Evolutionary conservation across 2,888 invertebrate species (phyloP), one percentile per base, ranked within the genome.

Genomic region (Margaritifera margaritifera): DNA sequence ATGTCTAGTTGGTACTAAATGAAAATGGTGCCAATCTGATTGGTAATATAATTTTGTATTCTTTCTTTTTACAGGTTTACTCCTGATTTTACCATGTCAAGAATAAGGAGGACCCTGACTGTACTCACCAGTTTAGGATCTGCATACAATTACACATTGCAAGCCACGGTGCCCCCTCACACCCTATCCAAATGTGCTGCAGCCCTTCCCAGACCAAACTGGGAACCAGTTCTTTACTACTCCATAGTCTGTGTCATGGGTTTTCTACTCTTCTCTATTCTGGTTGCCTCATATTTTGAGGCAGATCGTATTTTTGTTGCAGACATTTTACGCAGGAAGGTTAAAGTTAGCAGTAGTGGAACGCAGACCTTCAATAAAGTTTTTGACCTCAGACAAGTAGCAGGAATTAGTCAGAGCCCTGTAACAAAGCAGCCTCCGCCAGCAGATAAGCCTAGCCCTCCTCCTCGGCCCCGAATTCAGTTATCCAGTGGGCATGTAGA

Each of bases 71-170:
- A 27, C 86, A 91, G 91, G 51, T 96, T 95, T 88, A 95, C 95
- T 0, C 95, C 96, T 0, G 96, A 96, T 90, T 95, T 96, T 86
- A 95, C 96, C 0, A 90, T 95, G 82, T 93, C 95, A 0, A 92
- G 94, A 75, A 92, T 96, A 55, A 93, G 94, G 73, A 89, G 91
- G 22, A 84, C 87, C 63, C 84, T 91, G 63, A 90, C 90, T 65
- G 78, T 89, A 54, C 83, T 83, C 69, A 89, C 89, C 20, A 87
- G 86, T 73, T 78, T 91, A 51, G 90, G 90, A 19, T 79, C 84
- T 20, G 77, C 84, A 53, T 87, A 94, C 42, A 93, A 93, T 88
- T 95, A 94, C 86, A 92, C 93, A 0, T 89, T 96, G 72, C 92
- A 94, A 62, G 94, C 94, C 6, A 93, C 93, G 71, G 90, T 93